Evolutionary conservation across 1,140 invertebrate genomes (phyloP).

Genomic region (Euwallacea fornicatus): DNA sequence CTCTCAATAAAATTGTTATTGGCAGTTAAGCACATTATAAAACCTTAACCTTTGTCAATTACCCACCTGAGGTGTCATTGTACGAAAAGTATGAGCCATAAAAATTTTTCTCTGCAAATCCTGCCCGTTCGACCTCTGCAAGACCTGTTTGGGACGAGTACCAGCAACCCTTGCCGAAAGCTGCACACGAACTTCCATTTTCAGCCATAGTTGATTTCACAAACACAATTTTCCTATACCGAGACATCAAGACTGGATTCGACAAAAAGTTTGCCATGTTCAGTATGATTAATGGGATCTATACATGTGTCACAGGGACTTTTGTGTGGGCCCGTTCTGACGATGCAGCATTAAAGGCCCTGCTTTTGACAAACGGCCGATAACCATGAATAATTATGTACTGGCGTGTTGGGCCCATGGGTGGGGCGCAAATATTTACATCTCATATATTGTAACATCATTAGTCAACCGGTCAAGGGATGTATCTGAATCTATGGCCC

Average conservation of each 20-base stretch:
- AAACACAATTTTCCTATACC: too few species aligned
- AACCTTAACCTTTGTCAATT: too few species aligned
- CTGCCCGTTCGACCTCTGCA: too few species aligned
- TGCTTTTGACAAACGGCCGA: slow-evolving; percentile 41
- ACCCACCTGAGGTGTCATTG: too few species aligned
- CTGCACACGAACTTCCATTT: too few species aligned
- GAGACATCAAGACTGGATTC: not conserved
- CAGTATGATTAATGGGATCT: slow-evolving; percentile 19
- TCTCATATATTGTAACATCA: slow-evolving; percentile 1
- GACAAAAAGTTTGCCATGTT: slow-evolving; percentile 8
- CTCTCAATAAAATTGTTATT: too few species aligned
- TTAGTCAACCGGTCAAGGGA: not conserved
- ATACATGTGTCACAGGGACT: slow-evolving; percentile 22
- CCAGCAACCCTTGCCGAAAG: too few species aligned
- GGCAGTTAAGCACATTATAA: too few species aligned
- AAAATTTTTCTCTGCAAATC: too few species aligned
- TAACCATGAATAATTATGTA: slow-evolving; percentile 50
- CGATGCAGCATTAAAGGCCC: slow-evolving; percentile 8
- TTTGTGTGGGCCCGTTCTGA: slow-evolving; percentile 20
- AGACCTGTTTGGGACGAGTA: too few species aligned
- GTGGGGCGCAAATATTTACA: slow-evolving; percentile 33
- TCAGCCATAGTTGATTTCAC: too few species aligned
- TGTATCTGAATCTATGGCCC: not conserved
- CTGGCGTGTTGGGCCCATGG: slow-evolving; percentile 39
- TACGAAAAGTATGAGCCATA: too few species aligned